These are phyloP conservation scores for Tadarida brasiliensis DNA, from an alignment of 2,797 vertebrate species.

Conservation along the genomic window DNA sequence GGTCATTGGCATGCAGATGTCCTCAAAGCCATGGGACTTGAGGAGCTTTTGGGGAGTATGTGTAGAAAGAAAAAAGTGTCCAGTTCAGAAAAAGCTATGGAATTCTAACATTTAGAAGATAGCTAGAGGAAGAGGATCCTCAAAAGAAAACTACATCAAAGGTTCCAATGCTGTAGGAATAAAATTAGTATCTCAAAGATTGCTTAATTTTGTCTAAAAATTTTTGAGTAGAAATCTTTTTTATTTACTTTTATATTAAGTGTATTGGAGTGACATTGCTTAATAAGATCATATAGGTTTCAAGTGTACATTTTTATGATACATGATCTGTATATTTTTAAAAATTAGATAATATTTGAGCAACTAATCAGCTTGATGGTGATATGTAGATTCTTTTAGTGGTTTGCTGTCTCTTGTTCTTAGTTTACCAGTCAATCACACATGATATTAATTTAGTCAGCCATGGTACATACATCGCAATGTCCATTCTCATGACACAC, in stretches of 20 bases:
- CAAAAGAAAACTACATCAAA: background rate
- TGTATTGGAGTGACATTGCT: too few species aligned
- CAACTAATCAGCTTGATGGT: background rate
- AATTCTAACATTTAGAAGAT: background rate
- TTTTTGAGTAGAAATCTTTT: background rate
- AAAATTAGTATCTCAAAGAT: background rate
- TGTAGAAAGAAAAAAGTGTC: constrained; percentile 57
- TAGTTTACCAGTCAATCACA: background rate
- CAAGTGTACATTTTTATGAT: too few species aligned
- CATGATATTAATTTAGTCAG: background rate
- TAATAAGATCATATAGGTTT: too few species aligned
- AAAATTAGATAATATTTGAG: background rate
- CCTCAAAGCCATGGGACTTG: background rate
- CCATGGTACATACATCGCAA: background rate
- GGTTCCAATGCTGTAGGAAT: background rate
- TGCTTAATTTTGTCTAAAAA: background rate
- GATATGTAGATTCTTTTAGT: background rate
- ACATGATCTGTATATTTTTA: background rate
- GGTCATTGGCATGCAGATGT: background rate
- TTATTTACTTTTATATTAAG: too few species aligned
- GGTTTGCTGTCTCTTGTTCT: background rate
- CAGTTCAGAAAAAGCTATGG: background rate
- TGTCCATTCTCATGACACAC: background rate
- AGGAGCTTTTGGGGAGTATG: background rate
- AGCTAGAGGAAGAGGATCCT: background rate